phyloP scores from a whole-genome alignment of 2,888 invertebrate species.

The Bombyx huttoni region DNA sequence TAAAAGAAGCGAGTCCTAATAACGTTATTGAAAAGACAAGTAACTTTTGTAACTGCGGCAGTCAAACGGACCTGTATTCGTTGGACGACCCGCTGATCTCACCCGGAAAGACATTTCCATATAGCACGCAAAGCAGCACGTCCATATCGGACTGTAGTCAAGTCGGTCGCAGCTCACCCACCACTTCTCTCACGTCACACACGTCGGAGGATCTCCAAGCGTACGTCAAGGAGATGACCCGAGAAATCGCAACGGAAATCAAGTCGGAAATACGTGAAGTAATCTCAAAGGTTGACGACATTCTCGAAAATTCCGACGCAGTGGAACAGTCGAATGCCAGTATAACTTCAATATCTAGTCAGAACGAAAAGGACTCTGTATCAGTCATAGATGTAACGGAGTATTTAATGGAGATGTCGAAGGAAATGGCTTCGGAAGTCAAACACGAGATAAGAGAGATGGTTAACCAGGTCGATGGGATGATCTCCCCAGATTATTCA shows the following conservation, averaged over 20 bases:
- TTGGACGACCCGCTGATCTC: slow-evolving; percentile 71
- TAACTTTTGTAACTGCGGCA: slow-evolving; percentile 78
- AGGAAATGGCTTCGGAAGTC: slow-evolving; percentile 84
- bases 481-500: slow-evolving; percentile 68
- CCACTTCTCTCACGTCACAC: slow-evolving; percentile 63
- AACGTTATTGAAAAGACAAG: slow-evolving; percentile 41
- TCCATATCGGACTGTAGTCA: slow-evolving; percentile 71
- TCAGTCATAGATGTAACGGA: slow-evolving; percentile 83
- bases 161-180: slow-evolving; percentile 69
- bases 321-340: slow-evolving; percentile 67
- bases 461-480: slow-evolving; percentile 80
- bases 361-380: slow-evolving; percentile 77
- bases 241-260: slow-evolving; percentile 84
- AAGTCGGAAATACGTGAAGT: slow-evolving; percentile 87
- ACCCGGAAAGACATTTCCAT: slow-evolving; percentile 57
- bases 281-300: slow-evolving; percentile 85
- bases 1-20: slow-evolving; percentile 64
- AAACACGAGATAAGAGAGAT: slow-evolving; percentile 83
- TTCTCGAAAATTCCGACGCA: slow-evolving; percentile 78
- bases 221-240: slow-evolving; percentile 83
- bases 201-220: slow-evolving; percentile 79
- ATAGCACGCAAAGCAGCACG: slow-evolving; percentile 56
- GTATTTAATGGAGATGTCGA: slow-evolving; percentile 83
- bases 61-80: slow-evolving; percentile 80
- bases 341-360: slow-evolving; percentile 71